A percentile compares a stretch with the other conserved stretches of the same genome.
Evolutionary conservation across 2,888 invertebrate genomes (phyloP).

Genomic region (Drosophila subquinaria): DNA sequence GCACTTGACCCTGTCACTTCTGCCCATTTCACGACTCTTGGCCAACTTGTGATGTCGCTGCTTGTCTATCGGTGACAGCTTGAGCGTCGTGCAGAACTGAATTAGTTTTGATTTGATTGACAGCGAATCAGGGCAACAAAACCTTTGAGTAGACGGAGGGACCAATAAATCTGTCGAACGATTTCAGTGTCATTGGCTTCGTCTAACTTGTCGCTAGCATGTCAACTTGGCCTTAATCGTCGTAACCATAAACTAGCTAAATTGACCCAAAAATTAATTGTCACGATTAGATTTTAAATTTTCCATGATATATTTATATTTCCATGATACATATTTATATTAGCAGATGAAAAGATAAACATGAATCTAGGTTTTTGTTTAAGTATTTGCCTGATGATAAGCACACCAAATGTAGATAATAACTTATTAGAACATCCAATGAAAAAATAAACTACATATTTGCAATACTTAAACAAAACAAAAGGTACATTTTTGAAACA

Average conservation of each 20-base stretch:
- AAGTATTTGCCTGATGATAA: no score
- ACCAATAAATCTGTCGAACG: conserved; percentile 35
- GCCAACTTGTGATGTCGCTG: conserved; percentile 12
- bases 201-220: conserved; percentile 2
- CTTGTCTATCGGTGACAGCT: conserved; percentile 31
- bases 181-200: conserved; percentile 24
- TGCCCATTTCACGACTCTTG: background rate
- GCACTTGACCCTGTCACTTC: conserved; percentile 28
- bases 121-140: conserved; percentile 20
- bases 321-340: no score
- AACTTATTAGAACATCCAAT: no score
- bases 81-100: conserved; percentile 13
- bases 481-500: background rate
- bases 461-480: no score
- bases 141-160: background rate
- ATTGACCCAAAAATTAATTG: conserved; percentile 7
- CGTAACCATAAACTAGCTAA: conserved; percentile 2
- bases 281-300: background rate
- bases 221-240: conserved; percentile 19
- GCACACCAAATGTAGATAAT: no score
- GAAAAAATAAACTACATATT: no score
- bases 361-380: no score
- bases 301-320: conserved; percentile 14
- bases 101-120: conserved; percentile 40
- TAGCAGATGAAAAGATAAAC: no score